Base-by-base conservation (phyloP, 2,797 vertebrate species). In the Melanotaenia trifasciata region DNA sequence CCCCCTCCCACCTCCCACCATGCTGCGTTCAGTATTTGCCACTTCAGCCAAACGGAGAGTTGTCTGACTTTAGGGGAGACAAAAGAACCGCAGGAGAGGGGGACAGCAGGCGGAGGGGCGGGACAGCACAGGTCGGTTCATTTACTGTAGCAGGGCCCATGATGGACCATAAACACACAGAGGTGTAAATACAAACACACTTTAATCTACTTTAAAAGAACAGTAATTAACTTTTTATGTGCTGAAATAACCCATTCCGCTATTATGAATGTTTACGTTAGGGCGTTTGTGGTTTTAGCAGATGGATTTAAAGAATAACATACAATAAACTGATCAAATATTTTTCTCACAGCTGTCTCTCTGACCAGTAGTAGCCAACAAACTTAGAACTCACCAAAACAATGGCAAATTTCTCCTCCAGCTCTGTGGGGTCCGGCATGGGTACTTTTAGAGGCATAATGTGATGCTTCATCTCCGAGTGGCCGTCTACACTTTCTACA, bases 391-490 rank as follows among this genome's bases (percentile, higher is more conserved):
- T 97, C 72, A 99, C 98, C 97, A 99, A 90, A 92, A 98, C 98
- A 74, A 98, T 88, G 43, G 97, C 96, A 93, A 99, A 99, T 60
- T 97, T 95, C 90, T 99, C 97, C 93, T 99, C 98, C 90, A 99
- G 92, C 89, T 98, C 98, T 64, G 95, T 96, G 73, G 95, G 95
- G 75, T 99, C 98, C 18, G 98, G 98, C 96, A 99, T 99, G 76
- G 97, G 97, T 80, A 97, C 96, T 92, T 98, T 98, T 63, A 97
- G 93, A 32, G 96, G 95, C 94, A 96, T 93, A 71, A 94, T 93
- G 72, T 95, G 95, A 92, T 96, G 94, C 87, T 97, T 94, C 85
- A 96, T 91, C 53, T 96, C 96, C 16, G 95, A 90, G 70, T 95
- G 94, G 53, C 95, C 97, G 75, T 97, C 97, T 89, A 94, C 93